Evolutionary conservation across 2,797 vertebrate species (phyloP).

Genomic region (Pseudocheirus occidentalis): DNA sequence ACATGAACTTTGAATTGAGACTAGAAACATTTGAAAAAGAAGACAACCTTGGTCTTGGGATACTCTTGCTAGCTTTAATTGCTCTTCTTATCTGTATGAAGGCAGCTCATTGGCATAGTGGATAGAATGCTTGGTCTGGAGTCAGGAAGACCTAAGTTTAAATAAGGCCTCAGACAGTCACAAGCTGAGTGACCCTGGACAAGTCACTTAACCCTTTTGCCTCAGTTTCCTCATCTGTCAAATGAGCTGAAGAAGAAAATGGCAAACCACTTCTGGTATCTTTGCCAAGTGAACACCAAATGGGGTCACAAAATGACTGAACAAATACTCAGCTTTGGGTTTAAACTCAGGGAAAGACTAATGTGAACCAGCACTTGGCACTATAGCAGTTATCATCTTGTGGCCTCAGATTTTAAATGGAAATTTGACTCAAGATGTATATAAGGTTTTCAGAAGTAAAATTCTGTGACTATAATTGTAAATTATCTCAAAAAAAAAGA

Average conservation of each 20-base stretch:
- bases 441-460: neutral
- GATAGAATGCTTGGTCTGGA: neutral
- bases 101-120: neutral
- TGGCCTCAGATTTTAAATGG: neutral
- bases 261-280: neutral
- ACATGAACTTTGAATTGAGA: neutral
- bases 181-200: too few species aligned
- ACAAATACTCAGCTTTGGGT: neutral
- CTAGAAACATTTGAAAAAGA: neutral
- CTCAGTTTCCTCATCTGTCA: too few species aligned
- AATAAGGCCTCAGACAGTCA: too few species aligned
- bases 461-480: neutral
- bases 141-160: too few species aligned
- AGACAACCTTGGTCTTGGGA: neutral
- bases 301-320: neutral
- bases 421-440: neutral
- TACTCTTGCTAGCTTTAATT: neutral
- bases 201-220: too few species aligned
- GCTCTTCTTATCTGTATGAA: neutral
- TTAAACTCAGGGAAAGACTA: neutral
- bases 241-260: neutral
- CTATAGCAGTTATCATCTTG: neutral
- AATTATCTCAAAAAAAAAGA: neutral
- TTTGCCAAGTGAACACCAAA: neutral
- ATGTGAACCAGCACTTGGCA: neutral